Evolutionary conservation across 2,888 invertebrate genomes (phyloP).

Genomic region (Rhimphoctona megacephalus): DNA sequence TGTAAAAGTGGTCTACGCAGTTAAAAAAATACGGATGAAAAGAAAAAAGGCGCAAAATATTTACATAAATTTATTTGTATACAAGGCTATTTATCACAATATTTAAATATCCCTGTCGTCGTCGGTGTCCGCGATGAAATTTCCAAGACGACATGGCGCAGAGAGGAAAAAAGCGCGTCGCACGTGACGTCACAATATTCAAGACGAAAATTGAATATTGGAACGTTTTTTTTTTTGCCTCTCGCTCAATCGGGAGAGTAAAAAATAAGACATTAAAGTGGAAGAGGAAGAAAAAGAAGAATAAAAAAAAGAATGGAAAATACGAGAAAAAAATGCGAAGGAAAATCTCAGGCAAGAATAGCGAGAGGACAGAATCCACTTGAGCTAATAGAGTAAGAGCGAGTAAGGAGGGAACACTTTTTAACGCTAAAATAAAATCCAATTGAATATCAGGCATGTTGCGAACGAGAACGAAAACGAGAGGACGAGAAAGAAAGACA

Average conservation of each 20-base stretch:
- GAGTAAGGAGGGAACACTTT: conserved; percentile 36
- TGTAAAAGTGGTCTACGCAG: background rate
- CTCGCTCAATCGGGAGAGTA: background rate
- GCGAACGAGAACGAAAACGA: conserved; percentile 1
- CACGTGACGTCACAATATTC: conserved; percentile 24
- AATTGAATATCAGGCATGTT: conserved; percentile 38
- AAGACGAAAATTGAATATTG: conserved; percentile 36
- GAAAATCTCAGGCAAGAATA: conserved; percentile 35
- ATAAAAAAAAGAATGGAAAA: conserved; percentile 19
- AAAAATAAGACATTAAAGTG: conserved; percentile 8
- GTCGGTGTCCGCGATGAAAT: background rate
- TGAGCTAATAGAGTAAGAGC: conserved; percentile 30
- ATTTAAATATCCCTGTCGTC: conserved; percentile 8
- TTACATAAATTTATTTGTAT: conserved; percentile 7
- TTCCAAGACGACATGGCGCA: background rate
- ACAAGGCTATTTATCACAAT: conserved; percentile 1
- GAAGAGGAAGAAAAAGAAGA: background rate
- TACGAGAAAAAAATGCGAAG: background rate
- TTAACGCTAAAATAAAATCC: conserved; percentile 42
- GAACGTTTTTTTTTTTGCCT: background rate
- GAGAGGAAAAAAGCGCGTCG: background rate
- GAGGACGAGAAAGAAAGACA: background rate
- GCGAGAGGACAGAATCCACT: conserved; percentile 44
- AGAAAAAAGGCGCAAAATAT: background rate
- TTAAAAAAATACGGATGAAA: background rate